Evolutionary conservation across 2,113 vertebrate species (phyloP), one percentile per base, ranked within the genome.

Genomic region (Thamnaconus septentrionalis): DNA sequence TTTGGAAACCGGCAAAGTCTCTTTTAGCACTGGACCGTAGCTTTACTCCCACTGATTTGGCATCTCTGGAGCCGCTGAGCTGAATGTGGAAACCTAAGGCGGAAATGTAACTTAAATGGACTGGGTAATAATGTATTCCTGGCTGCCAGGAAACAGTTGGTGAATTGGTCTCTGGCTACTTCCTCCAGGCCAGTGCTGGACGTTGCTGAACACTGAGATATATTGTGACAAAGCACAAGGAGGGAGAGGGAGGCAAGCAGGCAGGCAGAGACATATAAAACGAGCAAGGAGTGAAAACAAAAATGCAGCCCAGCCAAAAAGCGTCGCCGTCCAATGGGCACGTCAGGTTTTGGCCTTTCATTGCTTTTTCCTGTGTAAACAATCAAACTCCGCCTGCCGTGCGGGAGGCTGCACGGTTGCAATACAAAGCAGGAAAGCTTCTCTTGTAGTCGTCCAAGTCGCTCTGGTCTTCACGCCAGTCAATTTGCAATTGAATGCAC

Each of bases 31-130:
- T 81, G 84, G 66, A 81, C 82, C 75, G 80, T 76, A 67, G 75
- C 61, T 80, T 67, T 63, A 56, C 79, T 80, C 78, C 83, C 82
- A 84, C 87, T 78, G 82, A 71, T 79, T 79, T 80, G 81, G 61
- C 76, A 57, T 81, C 69, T 12, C 59, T 59, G 64, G 62, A 67
- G 59, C 61, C 55, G 65, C 56, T 75, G 59, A 54, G 71, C 73
- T 80, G 76, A 82, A 87, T 81, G 70, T 84, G 75, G 83, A 78
- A 84, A 78, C 87, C 79, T 74, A 79, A 85, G 75, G 77, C 62
- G 66, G 78, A 85, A 87, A 85, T 79, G 83, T 84, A 71, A 83
- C 79, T 85, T 81, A 81, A 85, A 80, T 79, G 81, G 73, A 80
- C 79, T 82, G 81, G 81, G 78, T 86, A 82, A 85, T 85, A 76